Percentiles rank a stretch among this genome's conserved stretches.
Conservation (phyloP, 1,140 invertebrate species). For the Drosophila ananassae region DNA sequence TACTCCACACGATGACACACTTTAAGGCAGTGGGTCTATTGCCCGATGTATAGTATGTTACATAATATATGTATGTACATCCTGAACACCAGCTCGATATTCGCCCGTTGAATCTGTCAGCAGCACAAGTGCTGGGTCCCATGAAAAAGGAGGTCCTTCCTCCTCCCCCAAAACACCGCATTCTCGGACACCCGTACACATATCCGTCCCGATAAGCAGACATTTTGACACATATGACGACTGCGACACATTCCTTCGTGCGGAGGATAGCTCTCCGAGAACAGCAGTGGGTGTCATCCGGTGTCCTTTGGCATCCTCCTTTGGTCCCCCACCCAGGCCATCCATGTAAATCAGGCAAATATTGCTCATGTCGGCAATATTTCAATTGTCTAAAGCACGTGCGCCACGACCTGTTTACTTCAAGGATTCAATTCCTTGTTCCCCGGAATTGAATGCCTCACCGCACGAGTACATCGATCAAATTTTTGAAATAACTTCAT, state of each 20-base stretch:
- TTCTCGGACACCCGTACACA: not conserved
- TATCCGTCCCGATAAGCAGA: slow-evolving; percentile 57
- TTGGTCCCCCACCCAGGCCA: not conserved
- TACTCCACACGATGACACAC: slow-evolving; percentile 3
- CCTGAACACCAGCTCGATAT: slow-evolving; percentile 12
- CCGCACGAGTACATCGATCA: not conserved
- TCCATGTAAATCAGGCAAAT: slow-evolving; percentile 30
- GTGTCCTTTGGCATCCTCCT: not conserved
- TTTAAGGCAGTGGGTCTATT: no score
- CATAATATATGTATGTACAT: no score
- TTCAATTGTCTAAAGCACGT: slow-evolving; percentile 62
- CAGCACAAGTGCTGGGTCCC: slow-evolving; percentile 49
- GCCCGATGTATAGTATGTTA: no score
- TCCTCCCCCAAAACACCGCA: not conserved
- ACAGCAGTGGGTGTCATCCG: no score
- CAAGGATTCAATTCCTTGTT: not conserved
- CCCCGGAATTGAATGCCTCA: no score
- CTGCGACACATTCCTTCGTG: slow-evolving; percentile 18
- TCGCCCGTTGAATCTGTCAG: slow-evolving; percentile 47
- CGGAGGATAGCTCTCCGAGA: not conserved
- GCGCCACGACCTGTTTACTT: not conserved
- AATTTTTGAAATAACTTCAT: slow-evolving; percentile 5
- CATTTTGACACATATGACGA: slow-evolving; percentile 73
- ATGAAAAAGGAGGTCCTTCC: slow-evolving; percentile 14
- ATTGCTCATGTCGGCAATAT: slow-evolving; percentile 42